Conservation (phyloP, 2,888 invertebrate genomes). For the Lepidocyrtoides sp. region DNA sequence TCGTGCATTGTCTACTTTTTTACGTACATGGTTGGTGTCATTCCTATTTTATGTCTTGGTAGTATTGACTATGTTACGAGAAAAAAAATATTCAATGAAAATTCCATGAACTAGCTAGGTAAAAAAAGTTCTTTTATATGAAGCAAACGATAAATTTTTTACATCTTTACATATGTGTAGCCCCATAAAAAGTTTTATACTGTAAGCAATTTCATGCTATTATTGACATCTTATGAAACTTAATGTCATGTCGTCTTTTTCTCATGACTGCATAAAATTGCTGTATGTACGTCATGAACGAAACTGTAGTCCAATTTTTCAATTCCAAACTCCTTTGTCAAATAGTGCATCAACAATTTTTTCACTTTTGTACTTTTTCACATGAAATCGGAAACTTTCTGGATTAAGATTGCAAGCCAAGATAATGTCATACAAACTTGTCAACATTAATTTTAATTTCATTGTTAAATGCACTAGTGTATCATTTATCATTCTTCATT, state of each 20-base stretch:
- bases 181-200: not conserved
- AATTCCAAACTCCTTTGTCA: no score
- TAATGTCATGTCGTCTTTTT: not conserved
- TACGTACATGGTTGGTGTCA: not conserved
- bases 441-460: not conserved
- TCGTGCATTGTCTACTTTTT: no score
- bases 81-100: no score
- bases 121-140: no score
- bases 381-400: not conserved
- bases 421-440: not conserved
- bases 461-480: not conserved
- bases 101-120: no score
- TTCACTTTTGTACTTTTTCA: no score
- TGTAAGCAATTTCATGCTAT: not conserved
- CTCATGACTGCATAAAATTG: no score
- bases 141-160: not conserved
- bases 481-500: no score
- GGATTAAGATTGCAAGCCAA: not conserved
- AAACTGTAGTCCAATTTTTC: no score
- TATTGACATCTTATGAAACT: not conserved
- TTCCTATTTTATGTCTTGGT: not conserved
- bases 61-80: no score
- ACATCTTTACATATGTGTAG: not conserved
- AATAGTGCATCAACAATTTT: no score
- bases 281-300: no score